Evolutionary conservation across 2,888 invertebrate genomes (phyloP), one percentile per base, ranked within the genome.

Genomic region (Sphinx pinastri): DNA sequence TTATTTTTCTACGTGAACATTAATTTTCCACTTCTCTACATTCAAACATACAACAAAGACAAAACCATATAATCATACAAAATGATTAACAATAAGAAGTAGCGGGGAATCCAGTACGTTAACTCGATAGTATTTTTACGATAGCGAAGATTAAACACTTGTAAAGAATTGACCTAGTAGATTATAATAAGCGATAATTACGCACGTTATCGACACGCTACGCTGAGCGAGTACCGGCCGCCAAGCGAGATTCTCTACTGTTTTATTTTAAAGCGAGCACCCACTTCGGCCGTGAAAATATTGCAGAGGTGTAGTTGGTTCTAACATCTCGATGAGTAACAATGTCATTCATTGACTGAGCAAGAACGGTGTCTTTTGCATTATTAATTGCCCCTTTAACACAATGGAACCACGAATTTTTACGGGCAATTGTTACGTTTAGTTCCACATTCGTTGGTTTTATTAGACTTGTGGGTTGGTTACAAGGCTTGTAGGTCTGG

Each of bases 181-280:
- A 71, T 75, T 75, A 76, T 74, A 79, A 80, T 79, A 73, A 77
- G 77, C 76, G 72, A 83, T 86, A 86, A 86, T 84, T 83, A 79
- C 81, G 79, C 82, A 81, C 84, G 84, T 83, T 86, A 88, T 80
- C 76, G 74, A 75, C 81, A 79, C 81, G 81, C 81, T 81, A 85
- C 78, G 80, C 76, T 77, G 45, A 79, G 84, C 88, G 88, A 88
- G 89, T 86, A 82, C 80, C 83, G 83, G 81, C 84, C 84, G 80
- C 86, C 87, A 85, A 84, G 85, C 89, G 84, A 89, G 86, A 89
- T 84, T 84, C 86, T 84, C 86, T 84, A 93, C 93, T 93, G 93
- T 91, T 91, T 93, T 92, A 93, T 92, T 93, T 93, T 92, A 86
- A 91, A 84, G 80, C 86, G 88, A 88, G 87, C 89, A 85, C 81